Conservation (phyloP, 2,113 vertebrate genomes). For the Taxidea taxus region DNA sequence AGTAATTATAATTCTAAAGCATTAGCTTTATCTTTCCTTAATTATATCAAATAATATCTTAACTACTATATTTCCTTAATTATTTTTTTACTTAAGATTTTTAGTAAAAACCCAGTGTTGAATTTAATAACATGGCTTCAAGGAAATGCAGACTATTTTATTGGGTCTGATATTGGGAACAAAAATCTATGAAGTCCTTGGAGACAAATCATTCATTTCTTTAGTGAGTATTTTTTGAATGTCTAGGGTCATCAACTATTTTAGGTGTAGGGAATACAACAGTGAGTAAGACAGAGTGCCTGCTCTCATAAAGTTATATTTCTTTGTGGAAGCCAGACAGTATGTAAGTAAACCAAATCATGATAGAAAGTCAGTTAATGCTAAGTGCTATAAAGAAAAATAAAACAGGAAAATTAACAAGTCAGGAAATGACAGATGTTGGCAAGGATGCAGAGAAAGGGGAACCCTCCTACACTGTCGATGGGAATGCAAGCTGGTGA, state of each 20-base stretch:
- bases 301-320: background rate
- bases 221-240: background rate
- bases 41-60: background rate
- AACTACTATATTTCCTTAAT: background rate
- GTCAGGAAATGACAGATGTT: background rate
- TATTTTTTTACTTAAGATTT: constrained; percentile 43
- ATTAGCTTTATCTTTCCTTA: background rate
- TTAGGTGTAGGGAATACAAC: background rate
- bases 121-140: constrained; percentile 19
- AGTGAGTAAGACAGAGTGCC: background rate
- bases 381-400: background rate
- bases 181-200: constrained; percentile 6
- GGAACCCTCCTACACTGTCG: background rate
- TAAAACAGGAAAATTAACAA: background rate
- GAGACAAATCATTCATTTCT: background rate
- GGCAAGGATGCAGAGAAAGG: background rate
- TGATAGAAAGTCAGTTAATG: background rate
- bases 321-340: background rate
- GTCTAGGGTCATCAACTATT: background rate
- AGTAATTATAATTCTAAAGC: constrained; percentile 6
- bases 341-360: background rate
- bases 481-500: background rate
- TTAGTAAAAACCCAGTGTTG: background rate
- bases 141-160: constrained; percentile 6
- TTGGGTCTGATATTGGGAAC: background rate